Evolutionary conservation across 2,113 vertebrate species (phyloP).

Genomic region (Caracal caracal): DNA sequence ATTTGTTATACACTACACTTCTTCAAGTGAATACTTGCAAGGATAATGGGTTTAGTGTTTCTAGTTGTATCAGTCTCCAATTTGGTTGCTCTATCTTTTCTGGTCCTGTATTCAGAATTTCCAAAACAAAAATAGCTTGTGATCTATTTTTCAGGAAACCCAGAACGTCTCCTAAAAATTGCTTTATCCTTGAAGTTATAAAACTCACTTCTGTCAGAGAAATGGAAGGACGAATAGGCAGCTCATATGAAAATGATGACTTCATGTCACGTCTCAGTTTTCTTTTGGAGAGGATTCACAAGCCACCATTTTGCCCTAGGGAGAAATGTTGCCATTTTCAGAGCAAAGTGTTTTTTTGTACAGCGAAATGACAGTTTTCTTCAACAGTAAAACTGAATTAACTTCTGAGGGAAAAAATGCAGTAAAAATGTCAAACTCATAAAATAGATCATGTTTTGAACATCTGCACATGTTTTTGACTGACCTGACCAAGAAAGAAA

Average conservation of each 20-base stretch:
- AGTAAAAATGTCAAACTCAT: slow-evolving; percentile 76
- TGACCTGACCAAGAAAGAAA: slow-evolving; percentile 65
- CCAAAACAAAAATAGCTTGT: not conserved
- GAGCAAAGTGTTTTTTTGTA: slow-evolving; percentile 47
- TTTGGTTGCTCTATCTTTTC: not conserved
- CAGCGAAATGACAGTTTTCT: slow-evolving; percentile 69
- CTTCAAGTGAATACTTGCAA: not conserved
- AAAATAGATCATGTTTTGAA: slow-evolving; percentile 74
- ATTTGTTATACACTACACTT: not conserved
- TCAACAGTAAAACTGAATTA: slow-evolving; percentile 78
- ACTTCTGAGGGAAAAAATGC: slow-evolving; percentile 66
- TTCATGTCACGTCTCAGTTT: slow-evolving; percentile 51
- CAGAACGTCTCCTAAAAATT: slow-evolving; percentile 49
- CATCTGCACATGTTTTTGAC: slow-evolving; percentile 69
- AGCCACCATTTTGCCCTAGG: slow-evolving; percentile 64
- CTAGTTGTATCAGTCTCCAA: not conserved
- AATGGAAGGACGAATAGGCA: not conserved
- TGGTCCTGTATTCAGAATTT: not conserved
- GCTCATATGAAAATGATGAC: slow-evolving; percentile 54
- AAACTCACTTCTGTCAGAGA: slow-evolving; percentile 35
- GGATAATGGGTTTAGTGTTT: not conserved
- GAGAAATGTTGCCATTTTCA: slow-evolving; percentile 67
- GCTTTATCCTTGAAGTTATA: slow-evolving; percentile 61
- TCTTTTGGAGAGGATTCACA: slow-evolving; percentile 57
- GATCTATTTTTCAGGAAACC: slow-evolving; percentile 47